phyloP scores from a whole-genome alignment of 2,113 vertebrate genomes.

The Bostrychus sinensis region DNA sequence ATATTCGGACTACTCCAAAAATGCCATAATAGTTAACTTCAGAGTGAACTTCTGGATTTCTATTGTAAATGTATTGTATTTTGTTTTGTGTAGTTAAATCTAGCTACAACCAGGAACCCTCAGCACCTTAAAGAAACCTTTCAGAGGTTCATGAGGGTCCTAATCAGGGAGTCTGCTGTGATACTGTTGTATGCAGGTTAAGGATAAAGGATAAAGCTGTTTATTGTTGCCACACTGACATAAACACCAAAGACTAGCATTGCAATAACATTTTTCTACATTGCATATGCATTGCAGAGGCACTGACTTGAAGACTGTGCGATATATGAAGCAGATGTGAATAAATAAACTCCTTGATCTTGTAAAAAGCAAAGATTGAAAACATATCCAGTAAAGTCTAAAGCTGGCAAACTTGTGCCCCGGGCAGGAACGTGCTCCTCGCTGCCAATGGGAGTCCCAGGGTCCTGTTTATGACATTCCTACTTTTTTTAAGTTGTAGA shows the following conservation, averaged over 20 bases:
- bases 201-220: conserved; percentile 8
- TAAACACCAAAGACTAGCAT: neutral
- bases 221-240: conserved; percentile 8
- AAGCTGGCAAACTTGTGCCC: neutral
- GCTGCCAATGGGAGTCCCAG: neutral
- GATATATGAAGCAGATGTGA: too few relatives aligned
- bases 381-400: neutral
- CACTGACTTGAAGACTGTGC: too few relatives aligned
- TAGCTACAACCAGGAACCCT: conserved; percentile 18
- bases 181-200: conserved; percentile 2
- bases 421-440: neutral
- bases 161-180: neutral
- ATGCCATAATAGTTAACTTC: too few relatives aligned
- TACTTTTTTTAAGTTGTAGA: neutral
- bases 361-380: neutral
- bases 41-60: too few relatives aligned
- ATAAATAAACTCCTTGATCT: too few relatives aligned
- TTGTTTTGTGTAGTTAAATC: too few relatives aligned
- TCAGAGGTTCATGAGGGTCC: conserved; percentile 8
- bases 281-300: too few relatives aligned
- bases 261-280: too few relatives aligned
- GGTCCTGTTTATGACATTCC: neutral
- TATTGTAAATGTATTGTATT: too few relatives aligned
- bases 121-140: neutral
- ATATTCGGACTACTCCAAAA: too few relatives aligned